Evolutionary conservation across 2,888 invertebrate species (phyloP), one percentile per base, ranked within the genome.

Genomic region (Morinoia aosen): DNA sequence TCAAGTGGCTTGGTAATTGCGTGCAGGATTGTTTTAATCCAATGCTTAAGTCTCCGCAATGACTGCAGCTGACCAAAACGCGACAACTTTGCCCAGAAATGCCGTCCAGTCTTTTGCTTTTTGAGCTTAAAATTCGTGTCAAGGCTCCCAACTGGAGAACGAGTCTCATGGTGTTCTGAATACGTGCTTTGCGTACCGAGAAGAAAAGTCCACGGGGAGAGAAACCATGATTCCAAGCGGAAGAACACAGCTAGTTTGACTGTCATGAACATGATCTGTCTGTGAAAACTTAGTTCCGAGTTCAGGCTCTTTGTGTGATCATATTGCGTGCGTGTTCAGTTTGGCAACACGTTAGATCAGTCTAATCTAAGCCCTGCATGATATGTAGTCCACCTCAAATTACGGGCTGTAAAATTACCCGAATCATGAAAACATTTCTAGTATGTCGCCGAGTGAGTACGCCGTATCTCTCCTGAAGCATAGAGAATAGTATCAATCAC

Each of bases 1-100:
- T 76, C 10, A 8, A 76, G 25, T 0, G 10, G 8, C 19, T 16
- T 76, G 8, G 58, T 93, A 93, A 93, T 93, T 93, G 57, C 39
- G 2, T 57, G 40, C 58, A 48, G 48, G 93, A 14, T 48, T 90
- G 25, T 16, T 57, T 57, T 93, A 93, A 93, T 93, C 93, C 57
- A 93, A 57, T 93, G 57, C 58, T 91, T 40, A 57, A 91, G 56
- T 57, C 93, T 33, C 57, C 48, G 14, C 48, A 93, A 93, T 93
- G 48, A 7, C 93, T 33, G 33, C 57, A 56, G 57, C 12, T 11
- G 58, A 48, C 39, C 93, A 57, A 56, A 57, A 93, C 57, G 56
- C 93, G n/a, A 8, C 39, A 93, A 93, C 56, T 93, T 76, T 93
- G 16, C 25, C 33, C 56, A 4, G 19, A 33, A 56, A 93, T 19